These are phyloP conservation scores for Tanypteryx hageni DNA, from an alignment of 2,888 invertebrate genomes.

Conservation along the genomic window DNA sequence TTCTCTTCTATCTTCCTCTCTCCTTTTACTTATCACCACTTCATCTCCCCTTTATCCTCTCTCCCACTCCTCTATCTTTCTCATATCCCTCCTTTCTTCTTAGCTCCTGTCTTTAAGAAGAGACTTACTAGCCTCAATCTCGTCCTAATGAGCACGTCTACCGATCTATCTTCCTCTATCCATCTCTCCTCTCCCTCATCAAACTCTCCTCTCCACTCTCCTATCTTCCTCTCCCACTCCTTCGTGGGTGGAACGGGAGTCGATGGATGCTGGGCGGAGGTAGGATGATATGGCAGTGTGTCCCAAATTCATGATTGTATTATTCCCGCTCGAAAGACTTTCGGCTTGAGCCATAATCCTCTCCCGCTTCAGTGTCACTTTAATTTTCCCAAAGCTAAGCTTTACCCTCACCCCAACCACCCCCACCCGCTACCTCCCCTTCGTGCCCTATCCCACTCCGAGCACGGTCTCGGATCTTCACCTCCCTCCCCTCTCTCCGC, in stretches of 20 bases:
- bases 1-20: not conserved
- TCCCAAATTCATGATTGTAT: constrained; percentile 60
- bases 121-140: too few species aligned
- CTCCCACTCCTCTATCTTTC: not conserved
- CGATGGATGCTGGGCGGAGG: not conserved
- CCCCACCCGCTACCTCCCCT: constrained; percentile 3
- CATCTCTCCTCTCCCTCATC: not conserved
- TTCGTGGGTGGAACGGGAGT: not conserved
- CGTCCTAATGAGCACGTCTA: too few species aligned
- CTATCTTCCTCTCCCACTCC: not conserved
- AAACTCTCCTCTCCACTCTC: not conserved
- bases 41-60: not conserved
- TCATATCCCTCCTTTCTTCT: not conserved
- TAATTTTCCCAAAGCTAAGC: constrained; percentile 69
- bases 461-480: not conserved
- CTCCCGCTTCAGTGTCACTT: constrained; percentile 71
- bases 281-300: not conserved
- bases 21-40: too few species aligned
- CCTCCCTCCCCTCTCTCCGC: not conserved
- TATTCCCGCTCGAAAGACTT: constrained; percentile 41
- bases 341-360: constrained; percentile 66
- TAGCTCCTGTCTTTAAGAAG: too few species aligned
- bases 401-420: not conserved
- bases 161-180: too few species aligned
- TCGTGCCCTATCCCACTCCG: constrained; percentile 62